phyloP scores from a whole-genome alignment of 2,113 vertebrate species.

The Stigmatopora nigra region DNA sequence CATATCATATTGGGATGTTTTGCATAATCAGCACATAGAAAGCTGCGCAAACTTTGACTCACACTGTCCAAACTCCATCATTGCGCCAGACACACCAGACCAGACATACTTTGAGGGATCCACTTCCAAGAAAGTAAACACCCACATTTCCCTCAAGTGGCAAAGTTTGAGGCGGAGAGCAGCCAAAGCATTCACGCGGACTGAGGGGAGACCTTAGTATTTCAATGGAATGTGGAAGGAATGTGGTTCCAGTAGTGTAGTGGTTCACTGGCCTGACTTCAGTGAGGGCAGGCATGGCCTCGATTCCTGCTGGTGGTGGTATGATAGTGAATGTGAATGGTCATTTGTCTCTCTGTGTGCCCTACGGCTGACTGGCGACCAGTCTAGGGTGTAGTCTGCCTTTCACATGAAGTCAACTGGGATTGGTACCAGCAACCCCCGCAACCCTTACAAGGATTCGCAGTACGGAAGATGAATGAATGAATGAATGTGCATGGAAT shows the following conservation, averaged over 20 bases:
- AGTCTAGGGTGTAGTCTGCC: too few relatives aligned
- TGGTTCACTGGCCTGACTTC: too few relatives aligned
- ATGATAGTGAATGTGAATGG: too few relatives aligned
- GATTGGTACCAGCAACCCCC: too few relatives aligned
- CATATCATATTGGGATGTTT: not conserved
- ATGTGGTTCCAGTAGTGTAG: constrained; percentile 41
- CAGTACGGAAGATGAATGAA: too few relatives aligned
- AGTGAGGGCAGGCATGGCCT: too few relatives aligned
- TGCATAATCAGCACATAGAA: not conserved
- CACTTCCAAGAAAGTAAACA: not conserved
- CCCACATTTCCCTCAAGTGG: constrained; percentile 3
- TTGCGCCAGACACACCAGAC: not conserved
- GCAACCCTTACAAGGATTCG: too few relatives aligned
- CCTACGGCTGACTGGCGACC: too few relatives aligned
- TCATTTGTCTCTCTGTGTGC: too few relatives aligned
- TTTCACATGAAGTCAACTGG: too few relatives aligned
- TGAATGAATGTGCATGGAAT: constrained; percentile 43
- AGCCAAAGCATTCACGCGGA: constrained; percentile 22
- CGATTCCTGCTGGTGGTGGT: too few relatives aligned
- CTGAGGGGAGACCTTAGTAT: constrained; percentile 37
- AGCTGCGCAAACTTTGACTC: not conserved
- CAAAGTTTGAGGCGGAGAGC: not conserved
- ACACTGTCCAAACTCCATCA: not conserved
- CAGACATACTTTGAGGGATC: not conserved
- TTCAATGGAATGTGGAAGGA: constrained; percentile 53